Evolutionary conservation across 2,113 vertebrate genomes (phyloP).

Genomic region (Strix aluco): DNA sequence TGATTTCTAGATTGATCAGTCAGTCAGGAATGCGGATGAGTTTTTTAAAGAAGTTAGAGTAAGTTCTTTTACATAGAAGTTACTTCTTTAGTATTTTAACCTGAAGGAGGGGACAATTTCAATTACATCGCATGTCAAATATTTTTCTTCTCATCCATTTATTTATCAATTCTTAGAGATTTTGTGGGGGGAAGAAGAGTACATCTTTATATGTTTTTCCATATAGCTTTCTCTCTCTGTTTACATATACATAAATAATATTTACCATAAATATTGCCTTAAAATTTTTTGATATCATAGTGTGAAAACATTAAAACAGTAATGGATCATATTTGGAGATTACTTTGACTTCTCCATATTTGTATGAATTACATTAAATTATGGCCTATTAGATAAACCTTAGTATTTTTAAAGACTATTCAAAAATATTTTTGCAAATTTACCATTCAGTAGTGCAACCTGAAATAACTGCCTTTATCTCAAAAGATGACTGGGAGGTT

Average conservation of each 20-base stretch:
- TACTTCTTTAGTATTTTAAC: not conserved
- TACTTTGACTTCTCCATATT: not conserved
- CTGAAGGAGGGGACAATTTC: not conserved
- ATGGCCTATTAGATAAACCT: not conserved
- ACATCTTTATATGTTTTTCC: not conserved
- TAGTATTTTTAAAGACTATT: not conserved
- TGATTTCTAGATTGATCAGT: not conserved
- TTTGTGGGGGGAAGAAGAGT: not conserved
- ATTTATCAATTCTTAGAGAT: not conserved
- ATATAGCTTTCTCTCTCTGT: not conserved
- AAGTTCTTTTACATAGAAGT: not conserved
- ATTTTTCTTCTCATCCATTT: not conserved
- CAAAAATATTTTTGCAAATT: not conserved
- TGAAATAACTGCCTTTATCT: conserved; percentile 8
- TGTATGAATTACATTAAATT: not conserved
- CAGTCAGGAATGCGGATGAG: not conserved
- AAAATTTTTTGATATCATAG: not conserved
- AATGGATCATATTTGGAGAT: not conserved
- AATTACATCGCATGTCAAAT: not conserved
- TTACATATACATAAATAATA: not conserved
- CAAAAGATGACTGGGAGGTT: conserved; percentile 1
- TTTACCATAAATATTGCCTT: not conserved
- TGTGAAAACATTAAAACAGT: not conserved
- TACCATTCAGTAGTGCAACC: not conserved
- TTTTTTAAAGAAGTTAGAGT: not conserved